These are phyloP conservation scores for Caenorhabditis panamensis DNA, from an alignment of 2,888 invertebrate genomes.

Conservation along the genomic window DNA sequence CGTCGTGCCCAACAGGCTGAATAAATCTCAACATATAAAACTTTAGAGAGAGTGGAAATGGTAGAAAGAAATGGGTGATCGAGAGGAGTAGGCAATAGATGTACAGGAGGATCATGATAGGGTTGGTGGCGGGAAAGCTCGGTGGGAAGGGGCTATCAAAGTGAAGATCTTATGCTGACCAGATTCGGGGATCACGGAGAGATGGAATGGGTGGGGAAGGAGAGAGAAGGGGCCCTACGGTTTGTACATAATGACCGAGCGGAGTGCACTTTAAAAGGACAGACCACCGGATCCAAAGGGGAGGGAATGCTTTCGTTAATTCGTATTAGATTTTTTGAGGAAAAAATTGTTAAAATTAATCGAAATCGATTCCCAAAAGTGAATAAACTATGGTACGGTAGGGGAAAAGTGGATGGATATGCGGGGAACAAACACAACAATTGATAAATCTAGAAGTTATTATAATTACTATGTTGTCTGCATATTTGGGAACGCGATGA, in stretches of 20 bases:
- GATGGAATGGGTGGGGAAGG: not conserved
- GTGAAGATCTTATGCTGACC: conserved; percentile 42
- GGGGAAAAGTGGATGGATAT: conserved; percentile 15
- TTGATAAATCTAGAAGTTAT: conserved; percentile 39
- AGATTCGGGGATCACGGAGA: conserved; percentile 24
- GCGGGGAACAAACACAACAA: conserved; percentile 20
- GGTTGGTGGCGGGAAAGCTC: conserved; percentile 32
- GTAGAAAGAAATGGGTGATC: not conserved
- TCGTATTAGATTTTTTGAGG: conserved; percentile 48
- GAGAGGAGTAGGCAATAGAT: conserved; percentile 24
- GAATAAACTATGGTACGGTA: conserved; percentile 43
- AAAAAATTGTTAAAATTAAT: conserved; percentile 60
- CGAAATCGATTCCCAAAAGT: conserved; percentile 49
- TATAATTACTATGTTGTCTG: conserved; percentile 39
- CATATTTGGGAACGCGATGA: conserved; percentile 1
- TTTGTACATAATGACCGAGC: conserved; percentile 37
- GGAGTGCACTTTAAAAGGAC: conserved; percentile 40
- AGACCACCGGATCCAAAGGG: conserved; percentile 6
- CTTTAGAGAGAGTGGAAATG: conserved; percentile 22
- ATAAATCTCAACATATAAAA: conserved; percentile 55
- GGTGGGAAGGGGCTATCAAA: conserved; percentile 28
- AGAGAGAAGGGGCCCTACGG: conserved; percentile 25
- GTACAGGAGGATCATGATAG: conserved; percentile 39
- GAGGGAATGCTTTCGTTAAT: conserved; percentile 57
- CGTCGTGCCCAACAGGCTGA: conserved; percentile 23